Evolutionary conservation across 2,797 vertebrate genomes (phyloP).

Genomic region (Streptopelia turtur): DNA sequence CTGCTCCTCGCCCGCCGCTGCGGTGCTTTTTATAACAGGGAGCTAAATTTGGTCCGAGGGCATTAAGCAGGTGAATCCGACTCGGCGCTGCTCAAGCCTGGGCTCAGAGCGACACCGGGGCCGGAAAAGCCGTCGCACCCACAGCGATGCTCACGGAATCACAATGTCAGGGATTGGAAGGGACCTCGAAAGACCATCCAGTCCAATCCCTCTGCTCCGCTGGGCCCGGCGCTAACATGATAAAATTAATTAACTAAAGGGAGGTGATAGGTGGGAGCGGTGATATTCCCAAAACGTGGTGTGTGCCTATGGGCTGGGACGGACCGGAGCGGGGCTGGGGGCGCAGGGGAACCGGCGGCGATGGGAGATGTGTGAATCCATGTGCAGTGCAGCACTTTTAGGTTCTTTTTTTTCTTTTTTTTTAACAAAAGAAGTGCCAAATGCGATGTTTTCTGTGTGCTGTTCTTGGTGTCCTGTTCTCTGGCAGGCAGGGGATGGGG

Average conservation of each 20-base stretch:
- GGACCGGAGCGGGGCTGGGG: neutral
- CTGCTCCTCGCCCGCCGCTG: rapidly evolving
- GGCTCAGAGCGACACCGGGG: neutral
- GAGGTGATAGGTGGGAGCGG: neutral
- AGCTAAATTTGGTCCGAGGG: neutral
- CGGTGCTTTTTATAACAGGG: rapidly evolving
- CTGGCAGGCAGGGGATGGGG: neutral
- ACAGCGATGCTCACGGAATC: neutral
- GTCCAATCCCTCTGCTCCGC: neutral
- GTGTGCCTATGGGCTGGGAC: rapidly evolving
- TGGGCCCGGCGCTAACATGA: neutral
- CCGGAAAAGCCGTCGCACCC: neutral
- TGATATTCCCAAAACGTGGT: neutral
- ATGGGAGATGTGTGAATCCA: neutral
- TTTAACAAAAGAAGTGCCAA: constrained; percentile 66
- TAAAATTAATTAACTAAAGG: neutral
- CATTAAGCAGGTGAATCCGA: neutral
- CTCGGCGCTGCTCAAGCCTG: neutral
- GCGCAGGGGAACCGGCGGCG: neutral
- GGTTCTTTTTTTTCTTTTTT: neutral
- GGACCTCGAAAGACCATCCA: too few relatives aligned
- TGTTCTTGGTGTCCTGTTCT: constrained; percentile 29
- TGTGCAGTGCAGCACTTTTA: constrained; percentile 41
- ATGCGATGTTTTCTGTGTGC: constrained; percentile 30
- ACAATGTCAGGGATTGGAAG: too few relatives aligned